Evolutionary conservation across 2,888 invertebrate genomes (phyloP), one percentile per base, ranked within the genome.

Genomic region (Drosophila fulvimacula): DNA sequence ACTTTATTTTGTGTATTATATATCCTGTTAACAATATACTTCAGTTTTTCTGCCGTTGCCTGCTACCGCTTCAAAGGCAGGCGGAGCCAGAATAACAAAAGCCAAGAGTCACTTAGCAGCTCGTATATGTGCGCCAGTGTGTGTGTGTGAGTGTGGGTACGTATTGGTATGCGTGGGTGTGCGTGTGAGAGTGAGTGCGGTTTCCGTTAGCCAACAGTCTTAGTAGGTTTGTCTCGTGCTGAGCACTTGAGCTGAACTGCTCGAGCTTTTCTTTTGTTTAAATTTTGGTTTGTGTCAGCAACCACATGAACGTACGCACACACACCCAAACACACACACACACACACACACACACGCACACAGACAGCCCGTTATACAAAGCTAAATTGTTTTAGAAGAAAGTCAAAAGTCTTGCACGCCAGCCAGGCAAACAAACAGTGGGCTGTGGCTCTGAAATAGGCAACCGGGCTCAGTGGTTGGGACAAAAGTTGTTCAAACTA

Each of bases 21-120:
- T 89, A 89, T 87, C 89, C 89, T 87, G 89, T 89, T 89, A 89
- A 87, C 86, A 87, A 87, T 89, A 88, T 89, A 87, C 86, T 87
- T 89, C 81, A 86, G 88, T 80, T 89, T 74, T 79, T 80, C 53
- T 79, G 73, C 60, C 70, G 60, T 75, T 79, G 60, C 56, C 62
- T 70, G 69, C 69, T 58, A 72, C 73, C 73, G 83, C 84, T 81
- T 84, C 85, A 87, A 79, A 77, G 79, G 84, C 67, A 55, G 68
- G 34, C 81, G 69, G 53, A 79, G 75, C 76, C 63, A 71, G 79
- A 71, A 73, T 85, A 82, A 82, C 75, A 89, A 84, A 81, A 81
- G 71, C 70, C 79, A 74, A 82, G 86, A 84, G 83, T 88, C 83
- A 84, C 83, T 83, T 83, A 83, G 89, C 87, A 81, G 72, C 65